phyloP scores from a whole-genome alignment of 2,888 invertebrate species.

The Diogma glabrata region DNA sequence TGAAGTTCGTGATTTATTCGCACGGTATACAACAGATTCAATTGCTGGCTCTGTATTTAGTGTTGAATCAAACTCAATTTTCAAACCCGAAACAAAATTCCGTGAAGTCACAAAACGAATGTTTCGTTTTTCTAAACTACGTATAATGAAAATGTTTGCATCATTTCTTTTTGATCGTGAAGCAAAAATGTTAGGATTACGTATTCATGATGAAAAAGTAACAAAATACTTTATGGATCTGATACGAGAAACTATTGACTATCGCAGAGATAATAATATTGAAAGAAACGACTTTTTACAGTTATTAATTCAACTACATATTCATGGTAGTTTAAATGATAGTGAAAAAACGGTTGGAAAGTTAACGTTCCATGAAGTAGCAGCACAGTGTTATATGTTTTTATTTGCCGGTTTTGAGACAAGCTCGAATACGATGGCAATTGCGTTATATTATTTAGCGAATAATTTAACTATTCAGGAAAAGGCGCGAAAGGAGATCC shows the following conservation, averaged over 20 bases:
- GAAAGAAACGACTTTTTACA: conserved; percentile 43
- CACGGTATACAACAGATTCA: conserved; percentile 23
- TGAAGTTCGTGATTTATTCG: conserved; percentile 12
- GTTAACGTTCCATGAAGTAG: conserved; percentile 11
- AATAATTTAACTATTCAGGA: conserved; percentile 40
- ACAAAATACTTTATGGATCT: conserved; percentile 36
- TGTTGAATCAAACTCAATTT: conserved; percentile 46
- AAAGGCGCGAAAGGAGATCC: conserved; percentile 39
- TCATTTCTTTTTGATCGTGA: conserved; percentile 8
- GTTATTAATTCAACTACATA: conserved; percentile 41
- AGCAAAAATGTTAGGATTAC: conserved; percentile 4
- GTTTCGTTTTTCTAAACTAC: conserved; percentile 24
- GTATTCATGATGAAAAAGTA: conserved; percentile 9
- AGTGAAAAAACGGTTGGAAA: not conserved
- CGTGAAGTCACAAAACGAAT: conserved; percentile 38
- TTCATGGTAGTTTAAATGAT: conserved; percentile 27
- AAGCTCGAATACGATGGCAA: conserved; percentile 44
- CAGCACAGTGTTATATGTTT: conserved; percentile 13
- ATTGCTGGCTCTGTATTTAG: conserved; percentile 44
- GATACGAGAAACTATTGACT: conserved; percentile 36
- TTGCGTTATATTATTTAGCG: conserved; percentile 42
- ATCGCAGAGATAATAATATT: conserved; percentile 32
- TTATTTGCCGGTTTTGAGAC: conserved; percentile 47
- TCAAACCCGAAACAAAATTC: conserved; percentile 43
- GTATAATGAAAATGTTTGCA: conserved; percentile 10